Evolutionary conservation across 1,140 invertebrate genomes (phyloP), one percentile per base, ranked within the genome.

Genomic region (Drosophila oshimai): DNA sequence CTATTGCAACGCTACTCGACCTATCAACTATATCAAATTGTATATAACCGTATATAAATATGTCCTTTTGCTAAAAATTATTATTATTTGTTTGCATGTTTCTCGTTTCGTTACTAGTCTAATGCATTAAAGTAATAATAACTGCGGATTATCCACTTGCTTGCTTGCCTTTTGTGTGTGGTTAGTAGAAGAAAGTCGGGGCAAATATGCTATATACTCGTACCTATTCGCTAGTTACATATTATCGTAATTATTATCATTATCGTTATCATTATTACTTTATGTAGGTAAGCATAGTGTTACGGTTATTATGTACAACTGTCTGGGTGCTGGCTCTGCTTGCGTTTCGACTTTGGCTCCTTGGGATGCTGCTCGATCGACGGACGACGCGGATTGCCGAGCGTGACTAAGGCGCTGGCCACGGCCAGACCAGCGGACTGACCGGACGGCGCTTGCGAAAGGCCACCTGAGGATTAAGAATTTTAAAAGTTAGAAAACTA

Each of bases 381-480:
- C 37, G 94, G 93, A 87, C 95, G 94, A 55, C 95, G 92, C 22
- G 95, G 95, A 91, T 95, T 96, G 12, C 96, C 96, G 34, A 97
- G 92, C 53, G 96, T 96, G 53, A 97, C 96, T 72, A 97, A 93
- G 54, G 96, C 95, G 73, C 96, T 97, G 36, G 95, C 96, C 53
- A 97, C 95, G 17, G 95, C 95, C 74, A 97, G 91, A 46, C 96
- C 96, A 64, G 95, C 93, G 69, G 96, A 95, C 91, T 97, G 96
- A 15, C 97, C 97, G 70, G 94, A 93, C 15, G 97, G 96, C 36
- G 96, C 95, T 86, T 95, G 96, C 37, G 87, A 54, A 68, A 89
- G 87, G 53, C 90, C 90, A 70, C 90, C 90, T 91, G 28, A 0
- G 28, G n/a, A 10, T 3, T 1, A 34, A 57, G 6, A 18, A 13